Base-by-base conservation (phyloP, 2,888 invertebrate genomes). In the Zhengitettix transpicula region DNA sequence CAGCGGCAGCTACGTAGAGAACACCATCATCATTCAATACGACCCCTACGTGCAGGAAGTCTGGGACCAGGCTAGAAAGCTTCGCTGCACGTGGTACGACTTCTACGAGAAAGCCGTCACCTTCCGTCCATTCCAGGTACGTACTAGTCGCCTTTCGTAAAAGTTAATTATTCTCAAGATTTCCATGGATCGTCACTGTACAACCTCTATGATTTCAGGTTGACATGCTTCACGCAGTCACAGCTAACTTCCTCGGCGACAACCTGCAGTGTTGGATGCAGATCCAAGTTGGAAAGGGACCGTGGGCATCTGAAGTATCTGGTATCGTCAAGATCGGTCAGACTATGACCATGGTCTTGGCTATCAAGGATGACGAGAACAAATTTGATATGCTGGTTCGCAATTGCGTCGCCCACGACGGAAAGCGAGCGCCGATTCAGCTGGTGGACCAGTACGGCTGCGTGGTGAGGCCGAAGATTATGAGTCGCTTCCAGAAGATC, bases 251-350 rank as follows among this genome's bases (percentile, higher is more conserved):
- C 81, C 81, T 94, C 67, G 94, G 94, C 41, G 94, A 94, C 74
- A 94, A 94, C 76, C 77, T 94, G 67, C 93, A 94, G 72, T 94
- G 94, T 75, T 94, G 94, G 94, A 94, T 94, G 94, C 94, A 94
- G 74, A 94, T 94, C 68, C 94, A 94, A 75, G 93, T 93, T 55
- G 94, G 94, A 60, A 94, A 94, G 72, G 94, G 94, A 65, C 94
- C 94, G 1, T 94, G 94, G 94, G 94, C 94, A n/a, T 91, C 91
- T 14, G 94, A 94, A 75, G 94, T 94, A 42, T 92, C 92, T 0
- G 94, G 94, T 59, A 92, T 94, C 69, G 94, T 94, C 11, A 94
- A 94, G 76, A 94, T 94, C 66, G 94, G 94, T 40, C 94, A 94
- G 72, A 94, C 94, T 0, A 94, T 94, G 94, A 94, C 94, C 12